A percentile compares a stretch with the other conserved stretches of the same genome.
phyloP scores from a whole-genome alignment of 2,113 vertebrate genomes.

The Neotragus moschatus region DNA sequence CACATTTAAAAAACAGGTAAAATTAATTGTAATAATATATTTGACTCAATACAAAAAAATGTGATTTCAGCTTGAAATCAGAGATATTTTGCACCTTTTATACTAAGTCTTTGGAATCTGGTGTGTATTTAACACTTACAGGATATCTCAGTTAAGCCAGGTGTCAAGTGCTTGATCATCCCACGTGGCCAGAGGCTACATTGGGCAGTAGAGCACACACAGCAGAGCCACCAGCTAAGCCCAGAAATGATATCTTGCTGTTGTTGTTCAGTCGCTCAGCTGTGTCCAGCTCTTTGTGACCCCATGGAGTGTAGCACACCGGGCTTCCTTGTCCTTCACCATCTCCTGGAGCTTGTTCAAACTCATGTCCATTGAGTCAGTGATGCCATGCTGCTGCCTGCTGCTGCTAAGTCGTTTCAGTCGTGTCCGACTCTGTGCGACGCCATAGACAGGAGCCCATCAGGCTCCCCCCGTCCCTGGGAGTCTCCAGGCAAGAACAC shows the following conservation, averaged over 20 bases:
- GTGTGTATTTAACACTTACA: not conserved
- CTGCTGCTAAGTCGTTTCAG: too few relatives aligned
- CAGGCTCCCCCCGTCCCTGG: too few relatives aligned
- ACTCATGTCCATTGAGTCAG: not conserved
- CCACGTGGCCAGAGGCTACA: not conserved
- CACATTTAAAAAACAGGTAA: not conserved
- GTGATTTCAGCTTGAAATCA: not conserved
- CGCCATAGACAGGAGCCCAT: too few relatives aligned
- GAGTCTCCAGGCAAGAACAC: too few relatives aligned
- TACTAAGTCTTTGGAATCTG: not conserved
- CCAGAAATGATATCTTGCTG: not conserved
- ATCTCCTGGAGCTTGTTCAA: not conserved
- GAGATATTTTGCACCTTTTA: not conserved
- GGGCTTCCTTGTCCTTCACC: not conserved
- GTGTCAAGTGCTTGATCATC: not conserved
- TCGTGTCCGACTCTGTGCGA: fast-evolving
- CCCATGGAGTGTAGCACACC: not conserved
- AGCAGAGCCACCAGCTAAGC: not conserved
- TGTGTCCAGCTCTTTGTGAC: not conserved
- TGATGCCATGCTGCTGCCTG: not conserved
- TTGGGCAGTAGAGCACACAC: not conserved
- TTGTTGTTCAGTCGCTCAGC: not conserved
- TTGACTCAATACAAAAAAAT: not conserved
- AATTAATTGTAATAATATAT: not conserved
- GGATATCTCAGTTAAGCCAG: not conserved